Percentiles rank a stretch among this genome's conserved stretches.
Evolutionary conservation across 2,888 invertebrate genomes (phyloP).

Genomic region (Tipula unca): DNA sequence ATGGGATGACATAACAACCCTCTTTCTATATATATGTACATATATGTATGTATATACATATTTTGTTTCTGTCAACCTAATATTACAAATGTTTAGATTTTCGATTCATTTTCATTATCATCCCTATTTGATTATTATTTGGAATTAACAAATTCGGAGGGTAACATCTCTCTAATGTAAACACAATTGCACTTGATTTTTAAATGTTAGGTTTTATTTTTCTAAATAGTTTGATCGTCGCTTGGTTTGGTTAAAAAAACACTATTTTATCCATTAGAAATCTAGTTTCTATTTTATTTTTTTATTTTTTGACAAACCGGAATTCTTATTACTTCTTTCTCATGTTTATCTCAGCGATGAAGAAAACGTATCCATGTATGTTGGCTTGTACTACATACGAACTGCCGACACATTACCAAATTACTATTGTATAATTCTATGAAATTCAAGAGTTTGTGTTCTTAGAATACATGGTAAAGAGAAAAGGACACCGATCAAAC

Average conservation of each 20-base stretch:
- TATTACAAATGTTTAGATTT: neutral
- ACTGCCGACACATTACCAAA: neutral
- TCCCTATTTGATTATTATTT: neutral
- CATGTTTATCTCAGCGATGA: neutral
- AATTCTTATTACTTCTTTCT: neutral
- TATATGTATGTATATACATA: neutral
- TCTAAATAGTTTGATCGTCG: neutral
- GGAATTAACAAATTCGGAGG: neutral
- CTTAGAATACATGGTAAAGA: neutral
- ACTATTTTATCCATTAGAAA: neutral
- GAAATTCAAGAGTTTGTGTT: neutral
- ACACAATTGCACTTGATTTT: neutral
- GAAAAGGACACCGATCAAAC: neutral
- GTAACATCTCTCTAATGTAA: neutral
- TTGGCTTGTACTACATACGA: neutral
- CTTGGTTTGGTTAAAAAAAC: neutral
- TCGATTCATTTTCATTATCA: neutral
- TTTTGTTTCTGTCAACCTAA: neutral
- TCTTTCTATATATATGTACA: neutral
- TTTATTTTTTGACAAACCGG: neutral
- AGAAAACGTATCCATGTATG: neutral
- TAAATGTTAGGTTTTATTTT: neutral
- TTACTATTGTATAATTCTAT: neutral
- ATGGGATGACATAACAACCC: neutral
- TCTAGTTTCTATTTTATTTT: neutral